Percentiles rank a stretch among this genome's conserved stretches.
These are phyloP conservation scores for Pentamera pediparva DNA, from an alignment of 53 echinoderm and acorn worm genomes.

Conservation along the genomic window DNA sequence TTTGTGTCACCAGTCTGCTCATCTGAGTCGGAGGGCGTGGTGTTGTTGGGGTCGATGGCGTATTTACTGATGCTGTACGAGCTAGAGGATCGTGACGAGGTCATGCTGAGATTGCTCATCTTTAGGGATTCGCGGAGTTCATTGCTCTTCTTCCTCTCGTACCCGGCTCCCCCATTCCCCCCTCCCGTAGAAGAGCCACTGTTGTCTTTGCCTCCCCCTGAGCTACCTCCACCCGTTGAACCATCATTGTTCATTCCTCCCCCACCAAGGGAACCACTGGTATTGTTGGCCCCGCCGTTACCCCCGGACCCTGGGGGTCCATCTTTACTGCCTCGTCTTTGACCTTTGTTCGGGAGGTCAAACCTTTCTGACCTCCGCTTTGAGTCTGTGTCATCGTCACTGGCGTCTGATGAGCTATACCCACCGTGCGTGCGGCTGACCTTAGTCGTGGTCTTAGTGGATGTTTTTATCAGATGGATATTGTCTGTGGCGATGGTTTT, in stretches of 20 bases:
- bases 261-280: conserved; percentile 40
- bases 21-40: conserved; percentile 88
- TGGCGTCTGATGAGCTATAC: conserved; percentile 96
- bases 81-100: conserved; percentile 86
- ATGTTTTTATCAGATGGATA: conserved; percentile 72
- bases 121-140: conserved; percentile 93
- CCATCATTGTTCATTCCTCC: conserved; percentile 56
- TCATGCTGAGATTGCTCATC: conserved; percentile 90
- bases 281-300: conserved; percentile 57
- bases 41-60: conserved; percentile 97
- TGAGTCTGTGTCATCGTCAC: conserved; percentile 90
- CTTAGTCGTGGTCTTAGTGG: conserved; percentile 50
- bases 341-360: conserved; percentile 68
- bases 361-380: conserved; percentile 86
- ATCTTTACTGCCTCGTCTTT: conserved; percentile 89
- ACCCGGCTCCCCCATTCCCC: conserved; percentile 38
- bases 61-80: conserved; percentile 96
- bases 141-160: conserved; percentile 79
- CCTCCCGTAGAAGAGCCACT: conserved; percentile 24
- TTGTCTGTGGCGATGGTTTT: conserved; percentile 66
- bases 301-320: conserved; percentile 77
- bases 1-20: conserved; percentile 71
- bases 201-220: conserved; percentile 50
- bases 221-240: conserved; percentile 36
- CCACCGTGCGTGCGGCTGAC: conserved; percentile 47